Evolutionary conservation across 2,113 vertebrate genomes (phyloP), one percentile per base, ranked within the genome.

Genomic region (Ptilonorhynchus violaceus): DNA sequence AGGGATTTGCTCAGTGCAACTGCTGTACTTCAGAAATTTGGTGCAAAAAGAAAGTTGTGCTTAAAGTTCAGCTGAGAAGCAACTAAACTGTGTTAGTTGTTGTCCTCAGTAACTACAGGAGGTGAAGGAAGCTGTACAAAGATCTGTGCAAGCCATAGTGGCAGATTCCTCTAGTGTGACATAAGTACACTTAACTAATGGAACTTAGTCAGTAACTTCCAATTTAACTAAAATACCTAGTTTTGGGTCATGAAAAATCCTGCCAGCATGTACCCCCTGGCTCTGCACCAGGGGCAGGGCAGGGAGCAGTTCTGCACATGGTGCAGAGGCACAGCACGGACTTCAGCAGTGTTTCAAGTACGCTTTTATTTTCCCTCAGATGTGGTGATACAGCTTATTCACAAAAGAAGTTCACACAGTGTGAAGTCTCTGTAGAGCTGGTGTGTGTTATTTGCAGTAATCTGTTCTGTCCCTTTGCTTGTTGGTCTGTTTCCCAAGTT

Each of bases 291-390:
- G 37, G 15, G 6, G 13, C 6, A 21, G 39, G 52, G 47, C 3
- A 2, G 58, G 59, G 33, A 72, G 23, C 3, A 0, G 11, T 17
- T 75, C 30, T n/a, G 47, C 75, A 10, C 33, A 23, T n/a, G 9
- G 8, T 49, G 30, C 23, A 53, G 69, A 56, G 41, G 18, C 67
- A 60, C 37, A 31, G 25, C 64, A 33, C 24, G 0, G 21, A 20
- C 49, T 50, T 20, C 59, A 86, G 59, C 15, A 1, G 20, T 28
- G 33, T 75, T 87, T 67, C 44, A 55, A 70, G 33, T 41, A 55
- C 24, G 4, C 11, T 59, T 97, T 97, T 97, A 97, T 96, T 97
- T 91, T 60, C 50, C 70, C 22, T 86, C 23, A 11, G 35, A 24
- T 7, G 22, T 22, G 27, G 47, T 49, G 27, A 70, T 68, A 82